Evolutionary conservation across 2,888 invertebrate species (phyloP), one percentile per base, ranked within the genome.

Genomic region (Tetanocera ferruginea): DNA sequence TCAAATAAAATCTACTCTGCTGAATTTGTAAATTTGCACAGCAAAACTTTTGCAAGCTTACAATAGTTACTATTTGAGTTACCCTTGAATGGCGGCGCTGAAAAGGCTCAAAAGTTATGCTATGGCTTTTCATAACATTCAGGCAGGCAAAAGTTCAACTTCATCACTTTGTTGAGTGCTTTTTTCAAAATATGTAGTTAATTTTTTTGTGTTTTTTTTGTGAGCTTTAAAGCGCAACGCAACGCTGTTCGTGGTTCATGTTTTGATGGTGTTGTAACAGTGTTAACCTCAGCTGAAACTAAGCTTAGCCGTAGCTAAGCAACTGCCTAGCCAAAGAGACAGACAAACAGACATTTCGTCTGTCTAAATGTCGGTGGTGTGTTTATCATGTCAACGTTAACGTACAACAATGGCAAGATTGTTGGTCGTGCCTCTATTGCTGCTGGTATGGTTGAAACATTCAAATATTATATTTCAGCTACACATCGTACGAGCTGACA

Each of bases 341-440:
- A 60, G 57, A 60, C 57, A 23, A 14, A 19, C 57, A 60, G 25
- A 60, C 51, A 37, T 49, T 19, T 25, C 23, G 72, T n/a, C 31
- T 9, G 72, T 28, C 57, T 6, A 34, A 31, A 28, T 64, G 64
- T 64, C 28, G n/a, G 31, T 64, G 28, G 66, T 66, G 23, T 55
- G 52, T 51, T 66, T 23, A 28, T 69, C 67, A 67, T 76, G 55
- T 55, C 37, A 57, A 52, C 52, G 34, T 23, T 25, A 64, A 64
- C 25, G 25, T 49, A 73, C 49, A 75, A 64, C 51, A 72, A 73
- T 37, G 37, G 67, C 66, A 66, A 52, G 55, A 34, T 72, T 23
- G 51, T 49, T 31, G 37, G 55, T 70, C 52, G 19, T 64, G 69
- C 23, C 6, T 37, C 17, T 60, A 49, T n/a, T 67, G 55, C 8